A percentile compares a stretch with the other conserved stretches of the same genome.
These are phyloP conservation scores for Plotosus lineatus DNA, from an alignment of 2,113 vertebrate species.

Conservation along the genomic window DNA sequence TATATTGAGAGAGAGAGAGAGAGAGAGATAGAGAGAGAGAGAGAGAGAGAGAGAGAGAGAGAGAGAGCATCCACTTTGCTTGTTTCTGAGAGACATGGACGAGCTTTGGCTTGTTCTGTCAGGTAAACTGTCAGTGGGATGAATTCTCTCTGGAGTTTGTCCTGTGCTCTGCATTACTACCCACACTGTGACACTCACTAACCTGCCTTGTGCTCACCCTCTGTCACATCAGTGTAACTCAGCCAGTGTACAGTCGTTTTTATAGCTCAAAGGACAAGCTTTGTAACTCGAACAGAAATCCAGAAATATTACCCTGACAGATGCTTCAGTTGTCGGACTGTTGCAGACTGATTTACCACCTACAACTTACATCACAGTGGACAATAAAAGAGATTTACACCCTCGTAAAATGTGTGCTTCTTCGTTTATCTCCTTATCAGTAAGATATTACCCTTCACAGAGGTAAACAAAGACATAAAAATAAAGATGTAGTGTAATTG, in stretches of 20 bases:
- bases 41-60: no score
- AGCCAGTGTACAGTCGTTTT: background rate
- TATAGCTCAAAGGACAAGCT: background rate
- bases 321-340: background rate
- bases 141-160: slow-evolving; percentile 24
- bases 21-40: no score
- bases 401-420: slow-evolving; percentile 17
- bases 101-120: slow-evolving; percentile 6
- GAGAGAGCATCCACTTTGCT: background rate
- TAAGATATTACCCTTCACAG: background rate
- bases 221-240: background rate
- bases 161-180: slow-evolving; percentile 26
- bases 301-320: background rate
- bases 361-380: background rate
- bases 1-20: no score
- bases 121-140: background rate
- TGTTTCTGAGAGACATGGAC: background rate
- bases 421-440: slow-evolving; percentile 4
- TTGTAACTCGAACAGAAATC: background rate
- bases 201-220: slow-evolving; percentile 27
- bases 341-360: slow-evolving; percentile 21
- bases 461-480: slow-evolving; percentile 11
- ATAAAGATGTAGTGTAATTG: background rate
- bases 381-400: slow-evolving; percentile 6
- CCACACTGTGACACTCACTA: slow-evolving; percentile 27